Evolutionary conservation across 2,113 vertebrate genomes (phyloP), one percentile per base, ranked within the genome.

Genomic region (Pyxicephalus adspersus): DNA sequence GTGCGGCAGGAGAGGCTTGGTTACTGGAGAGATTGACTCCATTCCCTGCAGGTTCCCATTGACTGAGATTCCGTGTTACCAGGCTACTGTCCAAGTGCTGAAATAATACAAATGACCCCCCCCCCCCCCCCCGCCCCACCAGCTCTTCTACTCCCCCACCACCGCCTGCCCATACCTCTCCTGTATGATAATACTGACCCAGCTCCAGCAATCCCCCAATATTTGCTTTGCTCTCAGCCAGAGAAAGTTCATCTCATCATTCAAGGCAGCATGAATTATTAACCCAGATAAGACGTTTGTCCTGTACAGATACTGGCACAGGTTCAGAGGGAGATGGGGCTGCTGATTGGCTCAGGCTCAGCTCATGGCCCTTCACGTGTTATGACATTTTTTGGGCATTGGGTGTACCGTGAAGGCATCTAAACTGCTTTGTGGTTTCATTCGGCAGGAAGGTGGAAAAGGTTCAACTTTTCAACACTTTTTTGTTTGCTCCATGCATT

Each of bases 171-270:
- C 55, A 2, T 58, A 19, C 13, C 15, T 63, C 29, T 45, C 38
- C 29, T 6, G n/a, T 58, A 63, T 9, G n/a, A 63, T 61, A 20
- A 63, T 7, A 11, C 25, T 78, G 51, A 23, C n/a, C n/a, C 31
- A 0, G 34, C 34, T 28, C 25, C 58, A 52, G 60, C 58, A 11
- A 31, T 52, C 7, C 55, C 54, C 55, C 18, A 25, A 72, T 80
- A 80, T 72, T 72, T 80, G 45, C 38, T 72, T 23, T 80, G 67
- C 67, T 72, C 57, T 71, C 20, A 80, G 54, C 23, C 25, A 45
- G 64, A n/a, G 77, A 70, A 55, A 61, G 65, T 80, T 52, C 19
- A 23, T 2, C 58, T 63, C 13, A 17, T 38, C 23, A 31, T 50
- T 57, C 55, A 17, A 68, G 50, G 28, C 23, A 29, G 31, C 54